Evolutionary conservation across 2,888 invertebrate species (phyloP), one percentile per base, ranked within the genome.

Genomic region (Clunio marinus): DNA sequence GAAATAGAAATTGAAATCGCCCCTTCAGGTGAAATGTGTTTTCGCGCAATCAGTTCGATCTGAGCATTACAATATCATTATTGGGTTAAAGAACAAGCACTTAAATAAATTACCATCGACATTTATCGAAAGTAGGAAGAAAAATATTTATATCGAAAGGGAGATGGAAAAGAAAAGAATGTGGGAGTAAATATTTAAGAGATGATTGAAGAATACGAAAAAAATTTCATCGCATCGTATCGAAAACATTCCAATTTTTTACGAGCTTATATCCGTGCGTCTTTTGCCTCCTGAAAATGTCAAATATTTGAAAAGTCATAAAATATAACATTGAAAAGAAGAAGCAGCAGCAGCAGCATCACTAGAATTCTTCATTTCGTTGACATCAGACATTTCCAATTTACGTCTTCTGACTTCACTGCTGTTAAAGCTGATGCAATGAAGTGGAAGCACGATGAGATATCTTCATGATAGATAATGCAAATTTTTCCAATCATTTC

Each of bases 81-180:
- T 37, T 37, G 41, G 60, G 60, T 17, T 27, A n/a, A 24, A 22
- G n/a, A 60, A 37, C 60, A 51, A 17, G 8, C 60, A 60, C 60
- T 60, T 60, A 32, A 24, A 60, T 60, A 60, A 60, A 60, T 60
- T 60, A 37, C n/a, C 13, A n/a, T 60, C 10, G 41, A n/a, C n/a
- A n/a, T n/a, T n/a, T n/a, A n/a, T n/a, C n/a, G n/a, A n/a, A n/a
- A n/a, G n/a, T n/a, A n/a, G n/a, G n/a, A n/a, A n/a, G n/a, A n/a
- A n/a, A n/a, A n/a, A n/a, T n/a, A n/a, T n/a, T n/a, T n/a, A n/a
- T n/a, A n/a, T n/a, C n/a, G n/a, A n/a, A n/a, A 41, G 41, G 41
- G 41, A 41, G 15, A 41, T 41, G 41, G 41, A 41, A 41, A 41
- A n/a, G n/a, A n/a, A n/a, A n/a, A n/a, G n/a, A n/a, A n/a, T n/a